A percentile compares a stretch with the other conserved stretches of the same genome.
Evolutionary conservation across 2,797 vertebrate species (phyloP).

Genomic region (Channallabes apus): DNA sequence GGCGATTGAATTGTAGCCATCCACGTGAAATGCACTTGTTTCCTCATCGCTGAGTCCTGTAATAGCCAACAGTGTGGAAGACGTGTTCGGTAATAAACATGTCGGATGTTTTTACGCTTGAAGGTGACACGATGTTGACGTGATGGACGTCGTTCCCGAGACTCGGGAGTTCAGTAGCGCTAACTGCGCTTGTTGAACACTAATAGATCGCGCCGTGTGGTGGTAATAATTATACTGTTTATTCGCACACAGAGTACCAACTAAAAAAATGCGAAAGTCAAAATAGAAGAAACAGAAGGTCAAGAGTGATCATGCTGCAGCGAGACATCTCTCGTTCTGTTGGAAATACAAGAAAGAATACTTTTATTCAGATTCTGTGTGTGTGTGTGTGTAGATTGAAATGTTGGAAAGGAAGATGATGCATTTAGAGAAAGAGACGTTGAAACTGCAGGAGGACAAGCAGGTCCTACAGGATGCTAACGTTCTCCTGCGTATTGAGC

Average conservation of each 20-base stretch:
- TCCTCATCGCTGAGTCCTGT: constrained; percentile 18
- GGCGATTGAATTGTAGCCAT: constrained; percentile 4
- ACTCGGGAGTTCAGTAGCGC: background rate
- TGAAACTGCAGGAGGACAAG: constrained; percentile 70
- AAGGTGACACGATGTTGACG: constrained; percentile 32
- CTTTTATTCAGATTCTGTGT: constrained; percentile 3
- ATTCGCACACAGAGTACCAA: no score
- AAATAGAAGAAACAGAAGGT: background rate
- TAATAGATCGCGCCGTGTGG: background rate
- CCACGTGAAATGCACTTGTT: constrained; percentile 29
- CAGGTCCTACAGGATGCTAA: constrained; percentile 46
- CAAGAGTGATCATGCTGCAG: background rate
- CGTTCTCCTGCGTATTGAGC: constrained; percentile 67
- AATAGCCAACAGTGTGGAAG: constrained; percentile 4
- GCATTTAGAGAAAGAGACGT: constrained; percentile 72
- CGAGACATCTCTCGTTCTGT: background rate
- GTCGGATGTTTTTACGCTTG: constrained; percentile 5
- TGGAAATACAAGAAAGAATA: background rate
- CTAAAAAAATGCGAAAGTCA: no score
- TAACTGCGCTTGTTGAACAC: no score
- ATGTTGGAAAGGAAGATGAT: constrained; percentile 74
- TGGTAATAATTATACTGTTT: background rate
- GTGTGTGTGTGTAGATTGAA: constrained; percentile 63
- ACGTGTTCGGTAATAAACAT: constrained; percentile 27
- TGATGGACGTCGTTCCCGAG: background rate